Base-by-base conservation (phyloP, 2,797 vertebrate genomes). In the Melanogrammus aeglefinus region DNA sequence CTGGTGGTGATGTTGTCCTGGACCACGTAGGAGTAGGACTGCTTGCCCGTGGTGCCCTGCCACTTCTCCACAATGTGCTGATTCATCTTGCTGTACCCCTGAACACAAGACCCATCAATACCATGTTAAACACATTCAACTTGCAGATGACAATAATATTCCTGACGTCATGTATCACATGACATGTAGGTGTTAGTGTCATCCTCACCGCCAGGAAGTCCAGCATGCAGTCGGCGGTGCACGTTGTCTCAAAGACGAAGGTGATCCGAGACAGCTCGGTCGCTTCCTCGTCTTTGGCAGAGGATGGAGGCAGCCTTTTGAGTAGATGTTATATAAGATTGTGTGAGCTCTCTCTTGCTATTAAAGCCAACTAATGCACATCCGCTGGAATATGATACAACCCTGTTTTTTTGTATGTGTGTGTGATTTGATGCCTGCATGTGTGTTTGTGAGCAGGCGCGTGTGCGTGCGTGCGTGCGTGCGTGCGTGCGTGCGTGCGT, bases 221-320 rank as follows among this genome's bases (percentile, higher is more conserved):
- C 72, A 99, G 91, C 75, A 93, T 92, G 27, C 98, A 99, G 86
- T 94, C 93, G 70, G 94, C 93, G 0, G 93, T 92, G 82, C 98
- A 99, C 31, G 86, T 29, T 0, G 95, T 98, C 91, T 99, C 96
- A 29, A 99, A 99, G 83, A 99, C 93, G 1, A 99, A 99, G 16
- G 95, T 96, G 88, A 99, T 96, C 82, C 91, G 94, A 38, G 95
- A 96, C 0, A 97, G 89, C 86, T 96, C 96, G 29, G 87, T 93
- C 77, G 86, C 95, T 74, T 96, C 95, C 0, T 82, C 75, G 18
- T 94, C 95, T 83, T 94, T 92, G 75, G 80, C 78, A 75, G 91
- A 69, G 0, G 93, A 93, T 77, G 93, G 92, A 1, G 95, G 95
- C 21, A 94, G 83, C 82, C 98, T 99, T 90, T 1, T 24, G 82